These are phyloP conservation scores for Sminthurinus aureus DNA, from an alignment of 2,888 invertebrate genomes.

Conservation along the genomic window DNA sequence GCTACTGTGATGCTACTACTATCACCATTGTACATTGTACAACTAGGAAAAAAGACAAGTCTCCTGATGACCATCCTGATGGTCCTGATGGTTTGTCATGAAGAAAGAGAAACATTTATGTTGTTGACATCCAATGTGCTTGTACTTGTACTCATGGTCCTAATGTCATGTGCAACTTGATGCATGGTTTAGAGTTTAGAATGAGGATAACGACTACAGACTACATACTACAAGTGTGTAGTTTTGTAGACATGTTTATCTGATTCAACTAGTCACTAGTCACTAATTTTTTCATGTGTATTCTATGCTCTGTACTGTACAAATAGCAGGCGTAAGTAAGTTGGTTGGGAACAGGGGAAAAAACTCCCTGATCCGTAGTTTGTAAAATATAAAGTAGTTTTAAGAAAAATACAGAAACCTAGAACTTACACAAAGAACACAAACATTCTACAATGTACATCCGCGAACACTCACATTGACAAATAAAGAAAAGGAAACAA, in stretches of 20 bases:
- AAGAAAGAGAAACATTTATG: constrained; percentile 19
- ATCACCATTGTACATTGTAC: no score
- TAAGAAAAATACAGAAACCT: background rate
- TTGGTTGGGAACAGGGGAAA: background rate
- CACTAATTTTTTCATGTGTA: background rate
- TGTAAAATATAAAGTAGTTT: background rate
- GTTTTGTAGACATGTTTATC: background rate
- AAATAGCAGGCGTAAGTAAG: no score
- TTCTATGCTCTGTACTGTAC: background rate
- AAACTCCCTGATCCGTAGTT: background rate
- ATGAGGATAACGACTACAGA: background rate
- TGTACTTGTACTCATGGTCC: constrained; percentile 30
- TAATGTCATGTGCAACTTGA: constrained; percentile 16
- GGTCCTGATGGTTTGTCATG: constrained; percentile 25
- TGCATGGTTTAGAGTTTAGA: constrained; percentile 18
- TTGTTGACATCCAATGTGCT: constrained; percentile 36
- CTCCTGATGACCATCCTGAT: constrained; percentile 25
- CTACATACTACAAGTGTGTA: background rate
- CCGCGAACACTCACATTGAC: background rate
- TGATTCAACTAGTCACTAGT: background rate
- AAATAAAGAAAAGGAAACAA: background rate
- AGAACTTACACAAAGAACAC: background rate
- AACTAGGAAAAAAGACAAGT: background rate
- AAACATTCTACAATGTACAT: background rate
- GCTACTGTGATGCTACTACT: no score